phyloP scores from a whole-genome alignment of 2,888 invertebrate species.

The Trachelus iudaicus region DNA sequence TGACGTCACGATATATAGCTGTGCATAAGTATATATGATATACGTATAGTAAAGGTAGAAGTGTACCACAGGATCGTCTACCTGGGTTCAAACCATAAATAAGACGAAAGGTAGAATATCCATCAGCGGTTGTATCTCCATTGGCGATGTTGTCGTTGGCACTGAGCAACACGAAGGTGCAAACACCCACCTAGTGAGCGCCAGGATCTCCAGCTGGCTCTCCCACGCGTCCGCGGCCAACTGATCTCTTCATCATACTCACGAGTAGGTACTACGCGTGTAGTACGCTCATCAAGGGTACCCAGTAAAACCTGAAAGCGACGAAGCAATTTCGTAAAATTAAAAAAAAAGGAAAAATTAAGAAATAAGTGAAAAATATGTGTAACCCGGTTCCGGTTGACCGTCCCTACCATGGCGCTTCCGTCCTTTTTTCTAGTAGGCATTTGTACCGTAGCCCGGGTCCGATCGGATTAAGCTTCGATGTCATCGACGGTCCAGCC shows the following conservation, averaged over 20 bases:
- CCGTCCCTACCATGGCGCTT: not conserved
- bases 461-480: conserved; percentile 36
- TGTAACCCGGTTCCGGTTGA: not conserved
- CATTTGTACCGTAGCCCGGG: not conserved
- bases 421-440: not conserved
- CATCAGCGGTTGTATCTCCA: not conserved
- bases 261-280: conserved; percentile 20
- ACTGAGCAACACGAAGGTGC: conserved; percentile 36
- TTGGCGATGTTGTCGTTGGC: not conserved
- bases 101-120: not conserved
- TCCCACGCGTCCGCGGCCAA: conserved; percentile 55
- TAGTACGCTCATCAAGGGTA: not conserved
- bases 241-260: conserved; percentile 59
- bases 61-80: not conserved
- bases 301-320: not conserved
- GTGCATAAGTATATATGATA: conserved; percentile 3
- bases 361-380: not conserved
- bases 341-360: not conserved
- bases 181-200: conserved; percentile 51
- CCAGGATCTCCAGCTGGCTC: conserved; percentile 50
- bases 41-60: not conserved
- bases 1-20: not conserved
- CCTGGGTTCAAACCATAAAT: not conserved
- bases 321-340: not conserved
- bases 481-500: conserved; percentile 38